Conservation (phyloP, 2,888 invertebrate species). For the Artemia sinica region DNA sequence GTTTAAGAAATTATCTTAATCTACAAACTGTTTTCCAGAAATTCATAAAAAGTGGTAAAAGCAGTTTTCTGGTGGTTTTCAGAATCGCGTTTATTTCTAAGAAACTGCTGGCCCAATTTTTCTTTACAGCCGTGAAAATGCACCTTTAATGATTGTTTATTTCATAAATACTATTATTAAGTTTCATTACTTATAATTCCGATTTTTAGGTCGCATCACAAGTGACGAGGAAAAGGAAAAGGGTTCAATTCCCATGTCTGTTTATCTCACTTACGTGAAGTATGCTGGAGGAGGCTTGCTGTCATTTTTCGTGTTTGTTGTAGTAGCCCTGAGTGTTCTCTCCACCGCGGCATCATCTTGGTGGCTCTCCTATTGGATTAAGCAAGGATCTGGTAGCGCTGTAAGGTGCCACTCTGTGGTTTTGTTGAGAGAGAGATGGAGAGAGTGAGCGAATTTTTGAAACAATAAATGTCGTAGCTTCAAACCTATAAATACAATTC, state of each 20-base stretch:
- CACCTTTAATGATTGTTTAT: no score
- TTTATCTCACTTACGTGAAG: constrained; percentile 37
- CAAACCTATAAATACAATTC: no score
- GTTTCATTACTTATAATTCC: neutral
- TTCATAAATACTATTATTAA: no score
- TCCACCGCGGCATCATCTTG: constrained; percentile 40
- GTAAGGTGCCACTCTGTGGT: neutral
- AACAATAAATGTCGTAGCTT: no score
- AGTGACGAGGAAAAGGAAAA: constrained; percentile 31
- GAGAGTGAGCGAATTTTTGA: no score
- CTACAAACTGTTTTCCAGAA: no score
- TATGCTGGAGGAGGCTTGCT: constrained; percentile 38
- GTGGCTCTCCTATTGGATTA: constrained; percentile 43
- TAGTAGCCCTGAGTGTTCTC: constrained; percentile 37
- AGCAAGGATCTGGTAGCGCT: constrained; percentile 32
- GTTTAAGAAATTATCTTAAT: no score
- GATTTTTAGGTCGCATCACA: constrained; percentile 29
- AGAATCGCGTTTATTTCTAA: no score
- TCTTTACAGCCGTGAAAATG: no score
- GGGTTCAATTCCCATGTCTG: constrained; percentile 32
- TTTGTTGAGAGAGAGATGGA: neutral
- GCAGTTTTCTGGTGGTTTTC: no score
- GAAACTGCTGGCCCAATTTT: no score
- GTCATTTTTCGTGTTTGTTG: constrained; percentile 32
- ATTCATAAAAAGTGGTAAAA: no score